Evolutionary conservation across 2,888 invertebrate genomes (phyloP).

Genomic region (Ennomos erosarius): DNA sequence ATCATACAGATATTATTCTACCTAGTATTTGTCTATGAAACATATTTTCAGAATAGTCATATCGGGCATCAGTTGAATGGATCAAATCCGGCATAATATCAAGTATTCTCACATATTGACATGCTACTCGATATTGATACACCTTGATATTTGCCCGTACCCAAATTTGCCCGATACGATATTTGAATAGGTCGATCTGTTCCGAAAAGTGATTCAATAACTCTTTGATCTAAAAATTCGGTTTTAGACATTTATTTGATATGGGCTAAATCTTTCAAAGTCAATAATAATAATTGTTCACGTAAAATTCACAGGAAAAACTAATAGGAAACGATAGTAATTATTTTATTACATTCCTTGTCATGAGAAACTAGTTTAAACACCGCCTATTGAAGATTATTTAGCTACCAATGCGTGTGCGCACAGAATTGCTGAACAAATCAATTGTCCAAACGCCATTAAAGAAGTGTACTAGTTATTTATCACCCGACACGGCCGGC

Average conservation of each 20-base stretch:
- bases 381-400: no score
- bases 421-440: constrained; percentile 9
- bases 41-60: no score
- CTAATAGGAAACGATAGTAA: no score
- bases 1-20: no score
- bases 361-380: no score
- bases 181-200: constrained; percentile 26
- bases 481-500: constrained; percentile 34
- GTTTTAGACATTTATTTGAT: constrained; percentile 18
- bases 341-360: no score
- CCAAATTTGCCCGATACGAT: constrained; percentile 14
- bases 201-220: constrained; percentile 14
- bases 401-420: no score
- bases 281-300: no score
- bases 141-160: constrained; percentile 14
- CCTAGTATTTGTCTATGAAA: no score
- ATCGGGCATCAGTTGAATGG: constrained; percentile 4
- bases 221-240: constrained; percentile 21
- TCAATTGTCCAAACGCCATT: constrained; percentile 31
- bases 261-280: neutral
- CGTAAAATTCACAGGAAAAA: no score
- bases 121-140: constrained; percentile 13
- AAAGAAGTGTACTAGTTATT: constrained; percentile 47
- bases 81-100: neutral
- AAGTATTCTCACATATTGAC: constrained; percentile 10